Base-by-base conservation (phyloP, 2,888 invertebrate genomes). In the Actias luna region DNA sequence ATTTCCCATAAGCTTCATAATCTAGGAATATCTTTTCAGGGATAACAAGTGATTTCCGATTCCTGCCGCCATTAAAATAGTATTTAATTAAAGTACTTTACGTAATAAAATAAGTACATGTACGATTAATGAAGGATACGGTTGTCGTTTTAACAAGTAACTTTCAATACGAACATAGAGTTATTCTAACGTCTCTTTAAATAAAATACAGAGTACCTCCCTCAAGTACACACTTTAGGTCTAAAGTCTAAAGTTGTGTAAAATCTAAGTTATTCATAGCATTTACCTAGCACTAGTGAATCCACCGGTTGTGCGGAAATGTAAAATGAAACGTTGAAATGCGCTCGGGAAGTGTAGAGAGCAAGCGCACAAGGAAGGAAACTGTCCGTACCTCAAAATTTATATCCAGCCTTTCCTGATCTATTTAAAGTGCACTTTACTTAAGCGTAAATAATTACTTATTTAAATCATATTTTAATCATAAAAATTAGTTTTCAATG, bases 341-440 rank as follows among this genome's bases (percentile, higher is more conserved):
- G 31, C 55, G 42, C 57, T 36, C 42, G 55, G 59, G 31, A 61
- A 69, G 67, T 66, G 66, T 65, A 66, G 60, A 60, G 72, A 78
- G 79, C 79, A 78, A 65, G 79, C 83, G 79, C 77, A 67, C 65
- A 64, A 79, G 80, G 84, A 84, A 84, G 88, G 84, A 86, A 85
- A 73, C 76, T 76, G 79, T 82, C 82, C 78, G 72, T 70, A 67
- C 75, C 74, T 67, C 77, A 73, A 75, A 83, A 88, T 88, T 88
- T 87, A 88, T 83, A 85, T 79, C 74, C 77, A 71, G 75, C 76
- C 77, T 78, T 78, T 77, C 77, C 35, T 61, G 63, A 70, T 72
- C 69, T 73, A 69, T 73, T 59, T 29, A 55, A 16, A 1, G n/a
- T 55, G 29, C 29, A 55, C n/a, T 55, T 55, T 5, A 55, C 16